Percentiles rank a stretch among this genome's conserved stretches.
Conservation (phyloP, 2,888 invertebrate species). For the Leptopilina myrica region DNA sequence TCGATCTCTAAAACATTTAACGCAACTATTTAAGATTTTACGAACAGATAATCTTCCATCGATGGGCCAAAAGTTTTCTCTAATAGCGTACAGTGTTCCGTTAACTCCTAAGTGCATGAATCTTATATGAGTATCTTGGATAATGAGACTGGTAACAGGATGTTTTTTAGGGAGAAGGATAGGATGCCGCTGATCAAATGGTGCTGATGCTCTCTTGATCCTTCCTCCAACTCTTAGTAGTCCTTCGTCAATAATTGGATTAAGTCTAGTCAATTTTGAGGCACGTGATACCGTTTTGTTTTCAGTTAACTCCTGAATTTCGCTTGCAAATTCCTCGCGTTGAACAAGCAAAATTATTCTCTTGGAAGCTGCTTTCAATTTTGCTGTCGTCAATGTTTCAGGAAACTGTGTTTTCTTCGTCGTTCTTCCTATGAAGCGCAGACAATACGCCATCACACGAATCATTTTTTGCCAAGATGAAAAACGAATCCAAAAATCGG, state of each 20-base stretch:
- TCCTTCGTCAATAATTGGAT: neutral
- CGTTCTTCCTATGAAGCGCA: neutral
- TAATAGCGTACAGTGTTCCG: neutral
- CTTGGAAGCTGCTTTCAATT: neutral
- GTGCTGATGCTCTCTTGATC: neutral
- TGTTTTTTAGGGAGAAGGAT: constrained; percentile 35
- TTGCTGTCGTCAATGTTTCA: neutral
- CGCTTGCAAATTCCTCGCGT: neutral
- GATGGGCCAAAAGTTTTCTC: constrained; percentile 33
- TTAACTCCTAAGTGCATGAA: constrained; percentile 23
- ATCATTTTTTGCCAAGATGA: neutral
- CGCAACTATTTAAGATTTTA: constrained; percentile 20
- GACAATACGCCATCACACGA: neutral
- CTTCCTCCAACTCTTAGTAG: neutral
- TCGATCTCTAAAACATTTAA: constrained; percentile 17
- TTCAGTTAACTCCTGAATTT: neutral
- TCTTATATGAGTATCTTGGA: neutral
- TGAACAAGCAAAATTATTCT: neutral
- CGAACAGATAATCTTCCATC: constrained; percentile 7
- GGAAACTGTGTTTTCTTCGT: neutral
- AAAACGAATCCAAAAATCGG: neutral
- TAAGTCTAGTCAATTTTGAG: neutral
- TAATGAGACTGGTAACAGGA: constrained; percentile 29
- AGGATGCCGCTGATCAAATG: constrained; percentile 23
- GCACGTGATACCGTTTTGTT: neutral